A percentile compares a stretch with the other conserved stretches of the same genome.
Conservation (phyloP, 1,140 invertebrate genomes). For the Bombus waltoni region DNA sequence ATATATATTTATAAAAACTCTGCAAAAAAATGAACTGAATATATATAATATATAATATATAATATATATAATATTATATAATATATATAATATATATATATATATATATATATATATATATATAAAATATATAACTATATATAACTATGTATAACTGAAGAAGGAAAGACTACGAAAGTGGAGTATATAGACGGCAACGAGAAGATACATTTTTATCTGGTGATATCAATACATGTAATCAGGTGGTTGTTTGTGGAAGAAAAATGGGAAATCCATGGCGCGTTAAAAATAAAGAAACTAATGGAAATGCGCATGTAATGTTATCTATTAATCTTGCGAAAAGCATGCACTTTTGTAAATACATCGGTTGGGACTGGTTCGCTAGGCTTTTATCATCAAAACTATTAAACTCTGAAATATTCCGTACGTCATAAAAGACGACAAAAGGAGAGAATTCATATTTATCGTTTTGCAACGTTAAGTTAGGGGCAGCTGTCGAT, state of each 20-base stretch:
- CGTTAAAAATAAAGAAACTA: slow-evolving; percentile 4
- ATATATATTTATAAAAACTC: too few relatives aligned
- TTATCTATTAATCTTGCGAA: slow-evolving; percentile 69
- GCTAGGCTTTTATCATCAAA: slow-evolving; percentile 64
- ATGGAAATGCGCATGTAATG: not conserved
- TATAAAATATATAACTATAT: too few relatives aligned
- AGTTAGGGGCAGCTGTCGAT: slow-evolving; percentile 56
- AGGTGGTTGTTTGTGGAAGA: not conserved
- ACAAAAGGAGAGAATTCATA: slow-evolving; percentile 36
- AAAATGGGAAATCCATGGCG: not conserved
- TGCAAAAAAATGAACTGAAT: too few relatives aligned
- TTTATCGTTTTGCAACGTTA: slow-evolving; percentile 69
- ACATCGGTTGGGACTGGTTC: slow-evolving; percentile 56
- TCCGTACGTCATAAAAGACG: slow-evolving; percentile 57
- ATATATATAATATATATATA: too few relatives aligned
- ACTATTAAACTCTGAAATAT: slow-evolving; percentile 71
- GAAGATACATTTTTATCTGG: not conserved
- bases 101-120: too few relatives aligned
- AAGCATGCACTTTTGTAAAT: slow-evolving; percentile 4
- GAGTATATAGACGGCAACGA: not conserved
- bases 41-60: too few relatives aligned
- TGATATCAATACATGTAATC: not conserved
- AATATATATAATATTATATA: too few relatives aligned
- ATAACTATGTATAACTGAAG: too few relatives aligned
- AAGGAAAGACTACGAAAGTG: not conserved